Percentiles rank a stretch among this genome's conserved stretches.
phyloP scores from a whole-genome alignment of 2,113 vertebrate species.

The Cephalopterus ornatus region DNA sequence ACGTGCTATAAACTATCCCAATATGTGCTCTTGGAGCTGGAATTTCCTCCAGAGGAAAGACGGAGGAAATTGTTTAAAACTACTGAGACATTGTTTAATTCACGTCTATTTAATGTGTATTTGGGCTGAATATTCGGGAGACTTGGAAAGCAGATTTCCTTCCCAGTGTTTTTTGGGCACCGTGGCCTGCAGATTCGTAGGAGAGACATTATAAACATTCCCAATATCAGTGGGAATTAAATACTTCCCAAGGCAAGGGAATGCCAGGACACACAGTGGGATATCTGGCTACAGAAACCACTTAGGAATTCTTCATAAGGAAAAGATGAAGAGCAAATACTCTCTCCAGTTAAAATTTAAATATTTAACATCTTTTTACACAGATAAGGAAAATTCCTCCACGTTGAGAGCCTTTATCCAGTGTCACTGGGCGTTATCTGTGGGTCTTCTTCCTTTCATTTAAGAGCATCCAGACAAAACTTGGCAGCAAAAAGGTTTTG shows the following conservation, averaged over 20 bases:
- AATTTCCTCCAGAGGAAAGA: background rate
- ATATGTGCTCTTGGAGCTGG: background rate
- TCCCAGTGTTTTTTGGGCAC: background rate
- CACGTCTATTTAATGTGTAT: background rate
- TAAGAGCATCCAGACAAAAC: background rate
- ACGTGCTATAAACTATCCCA: background rate
- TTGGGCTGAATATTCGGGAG: background rate
- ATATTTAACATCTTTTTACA: background rate
- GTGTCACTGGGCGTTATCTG: accelerated
- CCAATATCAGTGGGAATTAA: background rate
- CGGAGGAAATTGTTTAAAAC: background rate
- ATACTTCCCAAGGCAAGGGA: background rate
- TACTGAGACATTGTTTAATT: background rate
- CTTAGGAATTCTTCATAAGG: background rate
- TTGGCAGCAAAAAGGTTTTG: background rate
- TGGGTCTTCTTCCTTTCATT: background rate
- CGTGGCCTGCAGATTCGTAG: background rate
- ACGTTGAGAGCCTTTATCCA: background rate
- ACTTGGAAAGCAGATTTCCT: background rate
- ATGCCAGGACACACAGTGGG: background rate
- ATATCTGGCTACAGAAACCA: background rate
- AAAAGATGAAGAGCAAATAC: background rate
- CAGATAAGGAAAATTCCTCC: background rate
- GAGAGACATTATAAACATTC: background rate
- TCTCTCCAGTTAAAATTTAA: background rate